These are phyloP conservation scores for Polypterus senegalus DNA, from an alignment of 2,113 vertebrate genomes.

Conservation along the genomic window DNA sequence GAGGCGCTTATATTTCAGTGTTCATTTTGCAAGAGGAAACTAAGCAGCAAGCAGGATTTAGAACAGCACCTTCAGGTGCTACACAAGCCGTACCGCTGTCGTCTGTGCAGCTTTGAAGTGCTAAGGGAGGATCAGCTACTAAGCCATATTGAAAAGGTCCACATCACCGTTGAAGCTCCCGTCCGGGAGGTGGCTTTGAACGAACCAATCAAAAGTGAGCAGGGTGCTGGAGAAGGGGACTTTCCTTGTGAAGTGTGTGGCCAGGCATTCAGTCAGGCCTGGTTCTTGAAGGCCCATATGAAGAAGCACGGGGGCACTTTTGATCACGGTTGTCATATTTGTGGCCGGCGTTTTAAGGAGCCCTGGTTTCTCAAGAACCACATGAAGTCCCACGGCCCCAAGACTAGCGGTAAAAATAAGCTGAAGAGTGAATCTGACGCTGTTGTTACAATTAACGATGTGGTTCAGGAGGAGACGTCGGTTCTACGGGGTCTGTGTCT, in stretches of 20 bases:
- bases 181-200: slow-evolving; percentile 29
- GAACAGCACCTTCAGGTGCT: slow-evolving; percentile 58
- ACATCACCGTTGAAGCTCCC: slow-evolving; percentile 67
- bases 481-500: slow-evolving; percentile 69
- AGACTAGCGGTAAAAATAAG: slow-evolving; percentile 57
- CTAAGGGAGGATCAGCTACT: slow-evolving; percentile 71
- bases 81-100: slow-evolving; percentile 70
- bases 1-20: slow-evolving; percentile 36
- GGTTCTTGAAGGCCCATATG: slow-evolving; percentile 91
- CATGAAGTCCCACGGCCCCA: slow-evolving; percentile 84
- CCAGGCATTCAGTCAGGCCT: slow-evolving; percentile 79
- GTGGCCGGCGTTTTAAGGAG: slow-evolving; percentile 82
- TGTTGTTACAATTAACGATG: slow-evolving; percentile 75
- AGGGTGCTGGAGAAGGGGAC: slow-evolving; percentile 50
- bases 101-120: slow-evolving; percentile 68
- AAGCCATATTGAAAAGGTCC: slow-evolving; percentile 78
- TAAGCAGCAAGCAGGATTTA: slow-evolving; percentile 55
- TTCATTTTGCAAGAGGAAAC: slow-evolving; percentile 57
- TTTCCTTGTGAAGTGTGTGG: slow-evolving; percentile 83
- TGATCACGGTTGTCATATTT: slow-evolving; percentile 82
- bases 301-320: slow-evolving; percentile 83
- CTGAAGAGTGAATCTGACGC: slow-evolving; percentile 58
- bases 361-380: slow-evolving; percentile 94
- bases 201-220: slow-evolving; percentile 50
- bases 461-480: slow-evolving; percentile 62